phyloP scores from a whole-genome alignment of 1,140 invertebrate genomes.

The Drosophila takahashii region DNA sequence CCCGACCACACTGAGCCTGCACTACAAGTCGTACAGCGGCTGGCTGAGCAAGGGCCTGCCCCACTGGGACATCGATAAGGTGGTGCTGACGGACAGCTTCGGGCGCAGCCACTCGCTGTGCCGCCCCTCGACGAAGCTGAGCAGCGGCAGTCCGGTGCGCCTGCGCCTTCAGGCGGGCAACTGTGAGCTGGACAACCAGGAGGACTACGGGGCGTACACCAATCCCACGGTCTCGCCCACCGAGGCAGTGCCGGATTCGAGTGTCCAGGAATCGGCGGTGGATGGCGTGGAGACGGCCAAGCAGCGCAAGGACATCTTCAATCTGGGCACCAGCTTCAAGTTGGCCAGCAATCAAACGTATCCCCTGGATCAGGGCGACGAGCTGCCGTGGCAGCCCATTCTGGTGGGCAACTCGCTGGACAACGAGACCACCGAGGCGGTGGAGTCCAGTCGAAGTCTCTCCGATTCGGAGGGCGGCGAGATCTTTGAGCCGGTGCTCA shows the following conservation, averaged over 20 bases:
- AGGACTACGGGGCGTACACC: conserved; percentile 76
- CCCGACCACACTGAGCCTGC: conserved; percentile 89
- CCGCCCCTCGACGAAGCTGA: conserved; percentile 90
- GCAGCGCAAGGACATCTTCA: conserved; percentile 79
- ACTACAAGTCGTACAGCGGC: conserved; percentile 95
- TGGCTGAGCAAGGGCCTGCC: conserved; percentile 95
- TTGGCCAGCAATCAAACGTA: conserved; percentile 70
- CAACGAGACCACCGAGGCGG: conserved; percentile 84
- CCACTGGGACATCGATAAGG: conserved; percentile 92
- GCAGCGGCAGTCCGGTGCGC: conserved; percentile 89
- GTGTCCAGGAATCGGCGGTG: conserved; percentile 67
- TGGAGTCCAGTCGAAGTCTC: conserved; percentile 87
- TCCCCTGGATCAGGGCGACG: conserved; percentile 70
- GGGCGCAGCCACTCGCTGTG: conserved; percentile 93
- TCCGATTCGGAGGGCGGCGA: conserved; percentile 84
- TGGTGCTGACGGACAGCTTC: conserved; percentile 93
- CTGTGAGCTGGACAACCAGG: conserved; percentile 87
- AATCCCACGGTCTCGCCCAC: conserved; percentile 3
- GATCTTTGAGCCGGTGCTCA: conserved; percentile 83
- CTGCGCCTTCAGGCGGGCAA: conserved; percentile 91
- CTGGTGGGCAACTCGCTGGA: conserved; percentile 85
- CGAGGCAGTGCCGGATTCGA: conserved; percentile 58
- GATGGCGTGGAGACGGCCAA: conserved; percentile 75
- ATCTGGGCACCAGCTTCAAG: conserved; percentile 79
- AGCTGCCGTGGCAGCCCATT: conserved; percentile 85